These are phyloP conservation scores for Drosophila tani DNA, from an alignment of 1,140 invertebrate genomes.

Conservation along the genomic window DNA sequence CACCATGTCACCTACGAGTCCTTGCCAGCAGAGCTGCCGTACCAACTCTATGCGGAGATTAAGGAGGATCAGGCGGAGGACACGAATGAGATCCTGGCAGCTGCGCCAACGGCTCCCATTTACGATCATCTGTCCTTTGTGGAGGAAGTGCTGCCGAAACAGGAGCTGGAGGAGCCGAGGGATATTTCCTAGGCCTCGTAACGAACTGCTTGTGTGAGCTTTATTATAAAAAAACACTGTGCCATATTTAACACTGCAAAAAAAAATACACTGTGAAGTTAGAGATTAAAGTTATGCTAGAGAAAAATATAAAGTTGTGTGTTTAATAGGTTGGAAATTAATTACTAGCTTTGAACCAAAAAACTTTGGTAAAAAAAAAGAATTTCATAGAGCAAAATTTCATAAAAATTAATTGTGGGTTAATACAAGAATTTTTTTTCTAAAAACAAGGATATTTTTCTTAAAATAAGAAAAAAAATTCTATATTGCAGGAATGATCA, in stretches of 20 bases:
- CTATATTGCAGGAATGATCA: no score
- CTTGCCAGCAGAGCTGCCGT: conserved; percentile 61
- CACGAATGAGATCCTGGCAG: background rate
- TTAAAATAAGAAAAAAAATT: no score
- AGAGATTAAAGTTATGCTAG: conserved; percentile 1
- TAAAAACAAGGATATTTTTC: no score
- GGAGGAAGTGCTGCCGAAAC: conserved; percentile 26
- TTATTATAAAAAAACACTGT: background rate
- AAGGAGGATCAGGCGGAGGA: conserved; percentile 44
- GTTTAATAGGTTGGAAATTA: background rate
- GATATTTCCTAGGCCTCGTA: conserved; percentile 9
- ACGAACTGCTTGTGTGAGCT: background rate
- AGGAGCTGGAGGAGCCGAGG: conserved; percentile 27
- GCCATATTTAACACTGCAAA: conserved; percentile 5
- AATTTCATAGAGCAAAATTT: background rate
- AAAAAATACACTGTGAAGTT: background rate
- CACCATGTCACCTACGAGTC: conserved; percentile 78
- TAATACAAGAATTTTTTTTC: no score
- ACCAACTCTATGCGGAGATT: conserved; percentile 76
- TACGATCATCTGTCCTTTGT: conserved; percentile 67
- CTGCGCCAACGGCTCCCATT: conserved; percentile 47
- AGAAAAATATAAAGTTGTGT: background rate
- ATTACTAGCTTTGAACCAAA: background rate
- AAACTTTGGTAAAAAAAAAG: background rate
- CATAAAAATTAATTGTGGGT: no score